These are phyloP conservation scores for Torymus texanus DNA, from an alignment of 2,888 invertebrate genomes.

Conservation along the genomic window DNA sequence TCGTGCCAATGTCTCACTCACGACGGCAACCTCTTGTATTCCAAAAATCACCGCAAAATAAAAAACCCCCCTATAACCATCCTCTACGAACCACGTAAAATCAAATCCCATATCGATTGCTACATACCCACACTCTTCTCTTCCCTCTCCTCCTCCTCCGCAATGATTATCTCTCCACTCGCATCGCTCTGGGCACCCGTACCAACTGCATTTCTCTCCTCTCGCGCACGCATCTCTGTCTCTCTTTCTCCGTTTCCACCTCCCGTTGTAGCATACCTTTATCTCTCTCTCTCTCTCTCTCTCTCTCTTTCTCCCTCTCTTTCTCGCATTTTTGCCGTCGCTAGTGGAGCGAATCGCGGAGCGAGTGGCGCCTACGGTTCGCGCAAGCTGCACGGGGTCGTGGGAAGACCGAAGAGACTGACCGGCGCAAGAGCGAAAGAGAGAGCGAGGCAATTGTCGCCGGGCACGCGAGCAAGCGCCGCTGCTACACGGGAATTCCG, in stretches of 20 bases:
- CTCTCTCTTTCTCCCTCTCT: background rate
- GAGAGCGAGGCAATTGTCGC: conserved; percentile 14
- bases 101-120: too few relatives aligned
- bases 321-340: background rate
- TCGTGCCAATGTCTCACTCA: too few relatives aligned
- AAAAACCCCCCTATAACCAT: too few relatives aligned
- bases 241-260: background rate
- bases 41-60: too few relatives aligned
- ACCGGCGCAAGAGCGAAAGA: background rate
- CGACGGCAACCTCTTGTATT: too few relatives aligned
- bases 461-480: conserved; percentile 17
- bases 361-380: background rate
- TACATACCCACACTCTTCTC: too few relatives aligned
- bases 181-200: too few relatives aligned
- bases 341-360: background rate
- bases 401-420: conserved; percentile 13
- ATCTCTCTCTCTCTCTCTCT: background rate
- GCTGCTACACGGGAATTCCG: background rate
- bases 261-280: background rate
- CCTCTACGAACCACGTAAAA: too few relatives aligned
- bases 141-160: too few relatives aligned
- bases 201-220: too few relatives aligned
- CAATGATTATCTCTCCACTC: too few relatives aligned
- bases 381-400: conserved; percentile 9
- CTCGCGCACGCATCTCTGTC: background rate